phyloP scores from a whole-genome alignment of 2,797 vertebrate genomes.

The Arrhamphus sclerolepis region DNA sequence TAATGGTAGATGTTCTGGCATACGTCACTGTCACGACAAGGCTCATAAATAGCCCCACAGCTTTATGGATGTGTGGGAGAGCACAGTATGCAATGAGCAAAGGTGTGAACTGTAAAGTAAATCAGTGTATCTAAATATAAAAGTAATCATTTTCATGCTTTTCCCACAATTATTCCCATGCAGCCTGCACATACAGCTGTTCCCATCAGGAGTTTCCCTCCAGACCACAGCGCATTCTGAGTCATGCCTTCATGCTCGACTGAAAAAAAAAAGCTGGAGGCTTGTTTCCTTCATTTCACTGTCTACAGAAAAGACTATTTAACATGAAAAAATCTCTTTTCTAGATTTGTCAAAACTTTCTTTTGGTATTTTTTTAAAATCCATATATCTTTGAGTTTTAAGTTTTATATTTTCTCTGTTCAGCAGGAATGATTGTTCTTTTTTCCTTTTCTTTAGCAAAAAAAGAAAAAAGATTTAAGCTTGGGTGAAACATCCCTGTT shows the following conservation, averaged over 20 bases:
- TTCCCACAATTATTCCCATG: conserved; percentile 10
- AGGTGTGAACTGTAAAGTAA: conserved; percentile 37
- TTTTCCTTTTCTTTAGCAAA: background rate
- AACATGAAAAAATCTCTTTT: too few species aligned
- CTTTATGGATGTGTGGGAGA: conserved; percentile 45
- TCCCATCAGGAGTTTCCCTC: conserved; percentile 54
- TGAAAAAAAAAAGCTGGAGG: background rate
- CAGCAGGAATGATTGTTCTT: background rate
- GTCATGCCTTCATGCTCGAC: conserved; percentile 52
- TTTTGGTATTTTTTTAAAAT: too few species aligned
- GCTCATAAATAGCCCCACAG: conserved; percentile 46
- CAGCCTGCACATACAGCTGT: conserved; percentile 48
- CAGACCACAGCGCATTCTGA: conserved; percentile 66
- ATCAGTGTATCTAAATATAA: background rate
- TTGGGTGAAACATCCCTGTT: too few species aligned
- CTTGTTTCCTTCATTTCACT: too few species aligned
- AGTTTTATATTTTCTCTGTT: background rate
- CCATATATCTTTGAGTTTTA: background rate
- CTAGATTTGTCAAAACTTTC: background rate
- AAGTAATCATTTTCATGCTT: too few species aligned
- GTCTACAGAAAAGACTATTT: too few species aligned
- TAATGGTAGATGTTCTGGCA: conserved; percentile 47
- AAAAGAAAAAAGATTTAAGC: too few species aligned
- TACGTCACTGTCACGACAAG: conserved; percentile 48
- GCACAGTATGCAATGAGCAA: conserved; percentile 5